Conservation (phyloP, 2,888 invertebrate genomes). For the Pachycephus smyrnensis region DNA sequence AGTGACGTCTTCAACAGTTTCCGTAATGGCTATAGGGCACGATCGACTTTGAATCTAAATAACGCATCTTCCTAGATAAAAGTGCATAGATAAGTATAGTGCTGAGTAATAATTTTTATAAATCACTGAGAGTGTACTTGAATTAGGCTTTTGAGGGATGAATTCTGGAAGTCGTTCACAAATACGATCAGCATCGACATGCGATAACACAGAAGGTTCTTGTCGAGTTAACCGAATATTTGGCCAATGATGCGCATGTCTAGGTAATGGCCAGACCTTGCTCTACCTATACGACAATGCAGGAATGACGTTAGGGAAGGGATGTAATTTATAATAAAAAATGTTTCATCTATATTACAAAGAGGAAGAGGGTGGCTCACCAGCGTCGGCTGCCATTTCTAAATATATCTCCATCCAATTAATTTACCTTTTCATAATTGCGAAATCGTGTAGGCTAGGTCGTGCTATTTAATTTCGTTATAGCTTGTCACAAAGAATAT, state of each 20-base stretch:
- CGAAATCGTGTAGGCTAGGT: neutral
- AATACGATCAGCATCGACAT: neutral
- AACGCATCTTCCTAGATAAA: no score
- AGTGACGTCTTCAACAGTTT: neutral
- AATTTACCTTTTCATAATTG: neutral
- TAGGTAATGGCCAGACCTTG: slow-evolving; percentile 30
- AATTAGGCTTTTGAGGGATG: neutral
- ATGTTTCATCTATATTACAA: neutral
- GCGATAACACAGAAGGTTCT: neutral
- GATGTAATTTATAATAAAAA: neutral
- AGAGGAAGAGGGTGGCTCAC: neutral
- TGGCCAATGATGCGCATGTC: slow-evolving; percentile 47
- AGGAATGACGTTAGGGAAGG: neutral
- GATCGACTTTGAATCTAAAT: no score
- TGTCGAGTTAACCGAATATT: slow-evolving; percentile 45
- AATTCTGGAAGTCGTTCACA: neutral
- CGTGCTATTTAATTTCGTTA: neutral
- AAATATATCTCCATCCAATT: neutral
- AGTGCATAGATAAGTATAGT: no score
- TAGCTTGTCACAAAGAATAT: neutral
- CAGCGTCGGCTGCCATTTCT: neutral
- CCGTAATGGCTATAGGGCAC: neutral
- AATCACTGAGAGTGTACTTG: no score
- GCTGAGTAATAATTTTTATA: no score
- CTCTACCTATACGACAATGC: neutral